phyloP scores from a whole-genome alignment of 2,797 vertebrate genomes.

The Alfaro cultratus region DNA sequence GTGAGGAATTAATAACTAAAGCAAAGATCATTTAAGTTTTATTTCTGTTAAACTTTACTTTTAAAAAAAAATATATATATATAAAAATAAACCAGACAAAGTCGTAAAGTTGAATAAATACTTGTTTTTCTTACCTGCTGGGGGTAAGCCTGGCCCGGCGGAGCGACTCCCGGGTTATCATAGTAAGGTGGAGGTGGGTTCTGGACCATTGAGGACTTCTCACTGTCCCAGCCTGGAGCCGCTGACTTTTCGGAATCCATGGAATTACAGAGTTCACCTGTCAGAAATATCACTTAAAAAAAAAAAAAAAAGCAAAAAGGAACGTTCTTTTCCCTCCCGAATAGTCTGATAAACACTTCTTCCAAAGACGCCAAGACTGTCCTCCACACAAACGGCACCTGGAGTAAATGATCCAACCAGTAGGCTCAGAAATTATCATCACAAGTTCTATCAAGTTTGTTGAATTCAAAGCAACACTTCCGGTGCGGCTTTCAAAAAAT shows the following conservation, averaged over 20 bases:
- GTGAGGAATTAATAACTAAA: background rate
- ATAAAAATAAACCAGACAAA: background rate
- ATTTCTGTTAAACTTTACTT: background rate
- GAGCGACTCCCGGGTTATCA: slow-evolving; percentile 24
- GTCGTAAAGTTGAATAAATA: background rate
- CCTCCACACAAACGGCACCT: background rate
- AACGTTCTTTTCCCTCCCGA: background rate
- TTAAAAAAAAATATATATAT: background rate
- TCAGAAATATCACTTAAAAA: background rate
- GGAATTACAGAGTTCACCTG: background rate
- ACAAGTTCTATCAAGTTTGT: background rate
- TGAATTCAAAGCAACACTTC: background rate
- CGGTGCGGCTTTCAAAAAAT: background rate
- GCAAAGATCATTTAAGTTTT: background rate
- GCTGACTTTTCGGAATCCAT: slow-evolving; percentile 69
- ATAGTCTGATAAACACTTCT: background rate
- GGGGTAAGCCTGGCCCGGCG: slow-evolving; percentile 11
- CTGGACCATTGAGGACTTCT: slow-evolving; percentile 60
- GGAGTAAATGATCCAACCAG: background rate
- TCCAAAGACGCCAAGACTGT: background rate
- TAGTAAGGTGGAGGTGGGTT: slow-evolving; percentile 69
- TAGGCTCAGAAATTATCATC: background rate
- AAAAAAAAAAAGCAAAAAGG: background rate
- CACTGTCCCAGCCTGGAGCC: slow-evolving; percentile 49
- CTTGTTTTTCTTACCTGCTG: slow-evolving; percentile 3